Percentiles rank a stretch among this genome's conserved stretches.
These are phyloP conservation scores for Eupithecia exiguata DNA, from an alignment of 2,888 invertebrate genomes.

Conservation along the genomic window DNA sequence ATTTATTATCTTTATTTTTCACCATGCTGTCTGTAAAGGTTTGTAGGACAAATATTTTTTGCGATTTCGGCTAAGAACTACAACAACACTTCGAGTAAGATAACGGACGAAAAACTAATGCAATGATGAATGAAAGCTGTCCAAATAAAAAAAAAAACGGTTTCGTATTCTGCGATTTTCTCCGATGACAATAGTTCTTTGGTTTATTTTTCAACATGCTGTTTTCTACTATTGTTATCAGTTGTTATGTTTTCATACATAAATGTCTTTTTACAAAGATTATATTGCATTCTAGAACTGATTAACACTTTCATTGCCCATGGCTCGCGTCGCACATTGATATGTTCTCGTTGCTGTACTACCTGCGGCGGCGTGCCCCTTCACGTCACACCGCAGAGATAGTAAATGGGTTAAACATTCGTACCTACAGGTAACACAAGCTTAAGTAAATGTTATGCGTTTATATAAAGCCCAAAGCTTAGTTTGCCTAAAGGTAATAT, in stretches of 20 bases:
- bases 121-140: not conserved
- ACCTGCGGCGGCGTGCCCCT: too few species aligned
- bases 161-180: not conserved
- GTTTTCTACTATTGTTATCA: not conserved
- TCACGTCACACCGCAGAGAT: too few species aligned
- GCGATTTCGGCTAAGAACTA: too few species aligned
- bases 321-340: too few species aligned
- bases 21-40: too few species aligned
- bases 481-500: slow-evolving; percentile 8
- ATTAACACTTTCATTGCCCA: too few species aligned
- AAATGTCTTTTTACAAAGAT: not conserved
- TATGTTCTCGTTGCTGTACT: too few species aligned
- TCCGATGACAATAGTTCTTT: not conserved
- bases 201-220: not conserved
- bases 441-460: slow-evolving; percentile 5
- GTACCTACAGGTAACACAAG: not conserved
- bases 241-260: not conserved
- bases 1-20: not conserved
- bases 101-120: not conserved
- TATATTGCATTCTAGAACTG: not conserved
- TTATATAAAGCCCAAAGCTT: not conserved
- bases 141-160: not conserved
- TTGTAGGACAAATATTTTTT: too few species aligned
- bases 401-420: too few species aligned
- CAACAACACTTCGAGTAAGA: not conserved